These are phyloP conservation scores for Boloria selene DNA, from an alignment of 2,888 invertebrate species.

Conservation along the genomic window DNA sequence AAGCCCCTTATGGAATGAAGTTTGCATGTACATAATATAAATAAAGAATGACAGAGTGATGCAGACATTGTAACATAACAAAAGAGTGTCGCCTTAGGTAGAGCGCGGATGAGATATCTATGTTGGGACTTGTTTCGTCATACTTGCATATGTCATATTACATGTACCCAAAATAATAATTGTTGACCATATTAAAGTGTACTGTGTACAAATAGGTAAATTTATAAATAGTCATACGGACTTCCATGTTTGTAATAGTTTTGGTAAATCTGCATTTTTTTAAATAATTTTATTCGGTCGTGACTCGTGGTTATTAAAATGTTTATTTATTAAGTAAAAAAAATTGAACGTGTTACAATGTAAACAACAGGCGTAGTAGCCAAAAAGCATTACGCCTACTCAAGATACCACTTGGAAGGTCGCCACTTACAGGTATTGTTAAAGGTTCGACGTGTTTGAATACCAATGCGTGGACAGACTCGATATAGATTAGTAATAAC, in stretches of 20 bases:
- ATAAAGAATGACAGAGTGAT: slow-evolving; percentile 42
- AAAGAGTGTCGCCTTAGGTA: slow-evolving; percentile 52
- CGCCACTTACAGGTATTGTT: slow-evolving; percentile 52
- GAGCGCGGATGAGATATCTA: slow-evolving; percentile 49
- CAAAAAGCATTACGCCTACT: slow-evolving; percentile 46
- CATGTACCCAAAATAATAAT: slow-evolving; percentile 23
- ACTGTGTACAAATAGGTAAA: too few species aligned
- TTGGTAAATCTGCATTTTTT: too few species aligned
- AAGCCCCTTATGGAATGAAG: slow-evolving; percentile 27
- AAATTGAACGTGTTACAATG: slow-evolving; percentile 45
- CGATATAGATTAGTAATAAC: too few species aligned
- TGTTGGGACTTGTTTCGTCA: slow-evolving; percentile 38
- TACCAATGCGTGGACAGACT: slow-evolving; percentile 25
- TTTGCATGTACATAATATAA: slow-evolving; percentile 51
- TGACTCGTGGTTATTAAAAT: not conserved
- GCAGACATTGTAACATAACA: slow-evolving; percentile 55
- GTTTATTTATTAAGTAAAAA: slow-evolving; percentile 37
- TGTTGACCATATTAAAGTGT: not conserved
- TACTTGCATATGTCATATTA: slow-evolving; percentile 17
- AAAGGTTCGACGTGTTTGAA: slow-evolving; percentile 44
- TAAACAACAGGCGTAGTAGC: slow-evolving; percentile 51
- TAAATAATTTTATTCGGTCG: too few species aligned
- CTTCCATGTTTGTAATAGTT: too few species aligned
- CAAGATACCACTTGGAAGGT: slow-evolving; percentile 46
- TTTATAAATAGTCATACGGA: too few species aligned